phyloP scores from a whole-genome alignment of 2,888 invertebrate genomes.

The Mythimna ferrago region DNA sequence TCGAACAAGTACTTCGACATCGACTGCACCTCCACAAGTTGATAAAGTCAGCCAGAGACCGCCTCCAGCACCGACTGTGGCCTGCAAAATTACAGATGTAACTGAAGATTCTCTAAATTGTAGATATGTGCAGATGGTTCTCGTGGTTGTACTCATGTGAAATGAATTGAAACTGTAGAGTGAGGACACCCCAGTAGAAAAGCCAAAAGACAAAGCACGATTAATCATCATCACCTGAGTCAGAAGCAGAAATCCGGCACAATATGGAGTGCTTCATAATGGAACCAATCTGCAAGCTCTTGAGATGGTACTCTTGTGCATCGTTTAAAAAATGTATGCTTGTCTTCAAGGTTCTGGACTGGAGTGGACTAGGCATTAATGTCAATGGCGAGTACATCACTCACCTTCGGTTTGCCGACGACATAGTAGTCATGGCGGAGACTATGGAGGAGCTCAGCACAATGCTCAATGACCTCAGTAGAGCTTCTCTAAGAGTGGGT shows the following conservation, averaged over 20 bases:
- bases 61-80: slow-evolving; percentile 73
- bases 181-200: not conserved
- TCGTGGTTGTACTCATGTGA: too few relatives aligned
- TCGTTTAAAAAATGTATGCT: too few relatives aligned
- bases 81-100: slow-evolving; percentile 66
- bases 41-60: slow-evolving; percentile 83
- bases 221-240: not conserved
- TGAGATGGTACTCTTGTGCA: too few relatives aligned
- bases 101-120: not conserved
- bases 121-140: not conserved
- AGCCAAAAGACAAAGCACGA: not conserved
- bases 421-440: too few relatives aligned
- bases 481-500: too few relatives aligned
- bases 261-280: not conserved
- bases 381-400: too few relatives aligned
- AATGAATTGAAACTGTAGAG: not conserved
- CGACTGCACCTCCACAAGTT: slow-evolving; percentile 84
- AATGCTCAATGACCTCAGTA: too few relatives aligned
- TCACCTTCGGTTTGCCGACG: too few relatives aligned
- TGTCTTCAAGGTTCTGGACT: too few relatives aligned
- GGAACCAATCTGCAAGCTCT: not conserved
- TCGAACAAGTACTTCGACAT: slow-evolving; percentile 81
- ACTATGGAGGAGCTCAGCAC: too few relatives aligned
- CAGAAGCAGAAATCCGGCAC: not conserved
- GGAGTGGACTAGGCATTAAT: too few relatives aligned